Evolutionary conservation across 2,113 vertebrate species (phyloP), one percentile per base, ranked within the genome.

Genomic region (Tupaia tana): DNA sequence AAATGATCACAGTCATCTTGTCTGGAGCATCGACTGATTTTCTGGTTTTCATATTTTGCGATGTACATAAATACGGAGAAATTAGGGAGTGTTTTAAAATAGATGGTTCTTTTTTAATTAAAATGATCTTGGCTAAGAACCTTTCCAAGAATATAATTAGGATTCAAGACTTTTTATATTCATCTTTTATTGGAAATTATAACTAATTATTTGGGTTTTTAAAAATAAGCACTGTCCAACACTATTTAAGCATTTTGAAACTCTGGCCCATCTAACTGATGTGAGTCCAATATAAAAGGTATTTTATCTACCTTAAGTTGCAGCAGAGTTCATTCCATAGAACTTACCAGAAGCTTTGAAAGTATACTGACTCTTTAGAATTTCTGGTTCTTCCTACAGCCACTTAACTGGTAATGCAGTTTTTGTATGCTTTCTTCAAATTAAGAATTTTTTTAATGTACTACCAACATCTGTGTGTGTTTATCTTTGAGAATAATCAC

Each of bases 401-500:
- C 88, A 93, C 20, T 95, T 92, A 94, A 94, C 58, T 91, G 66
- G 34, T 78, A 92, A 86, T 96, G 56, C 74, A 82, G 73, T 94
- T 96, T 95, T 90, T 96, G 82, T 96, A 92, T 89, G 58, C 94
- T 93, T 94, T 95, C 84, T 94, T 94, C 94, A 97, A 97, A 95
- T 94, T 96, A 87, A 95, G 96, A 97, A 94, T 86, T 95, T 97
- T 92, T 94, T 64, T 20, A 96, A 87, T 98, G 69, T 96, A 95
- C 86, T 95, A 94, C 91, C 83, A 97, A 97, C 97, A 98, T 97
- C 97, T 98, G 96, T 27, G 56, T 96, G 93, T 96, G 95, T 98
- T 98, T 98, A 97, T 98, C 96, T 94, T 92, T 97, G 91, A 96
- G 91, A 97, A 97, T 97, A 98, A 97, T 97, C 97, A 92, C 95